These are phyloP conservation scores for Thecocarcelia acutangulata DNA, from an alignment of 2,888 invertebrate genomes.

Conservation along the genomic window DNA sequence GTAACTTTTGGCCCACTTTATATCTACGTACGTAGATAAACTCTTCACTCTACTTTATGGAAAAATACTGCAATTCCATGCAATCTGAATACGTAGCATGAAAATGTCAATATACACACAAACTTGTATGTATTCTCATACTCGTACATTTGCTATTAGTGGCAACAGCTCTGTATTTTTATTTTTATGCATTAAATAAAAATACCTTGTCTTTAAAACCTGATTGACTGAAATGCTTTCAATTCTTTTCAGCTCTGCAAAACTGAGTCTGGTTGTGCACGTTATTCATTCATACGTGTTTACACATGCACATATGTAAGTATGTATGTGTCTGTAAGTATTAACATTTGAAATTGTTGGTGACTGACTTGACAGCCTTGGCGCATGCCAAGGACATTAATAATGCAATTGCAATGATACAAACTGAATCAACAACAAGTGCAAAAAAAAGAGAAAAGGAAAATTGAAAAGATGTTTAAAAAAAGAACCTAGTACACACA, in stretches of 20 bases:
- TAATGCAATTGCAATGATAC: slow-evolving; percentile 75
- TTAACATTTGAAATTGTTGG: slow-evolving; percentile 35
- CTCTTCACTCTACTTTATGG: no score
- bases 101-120: no score
- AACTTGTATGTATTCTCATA: no score
- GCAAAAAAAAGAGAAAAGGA: slow-evolving; percentile 31
- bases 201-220: slow-evolving; percentile 7
- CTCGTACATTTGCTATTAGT: no score
- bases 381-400: slow-evolving; percentile 72
- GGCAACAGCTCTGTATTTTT: background rate
- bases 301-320: background rate
- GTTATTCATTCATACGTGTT: background rate
- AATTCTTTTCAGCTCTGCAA: slow-evolving; percentile 24
- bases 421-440: slow-evolving; percentile 33
- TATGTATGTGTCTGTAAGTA: background rate
- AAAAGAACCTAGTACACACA: background rate
- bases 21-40: no score
- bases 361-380: slow-evolving; percentile 59
- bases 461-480: slow-evolving; percentile 23
- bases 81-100: no score
- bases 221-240: slow-evolving; percentile 31
- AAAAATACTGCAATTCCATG: no score
- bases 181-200: background rate
- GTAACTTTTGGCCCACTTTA: no score
- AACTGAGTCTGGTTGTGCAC: slow-evolving; percentile 7